Base-by-base conservation (phyloP, 2,113 vertebrate species). In the Synchiropus splendidus region DNA sequence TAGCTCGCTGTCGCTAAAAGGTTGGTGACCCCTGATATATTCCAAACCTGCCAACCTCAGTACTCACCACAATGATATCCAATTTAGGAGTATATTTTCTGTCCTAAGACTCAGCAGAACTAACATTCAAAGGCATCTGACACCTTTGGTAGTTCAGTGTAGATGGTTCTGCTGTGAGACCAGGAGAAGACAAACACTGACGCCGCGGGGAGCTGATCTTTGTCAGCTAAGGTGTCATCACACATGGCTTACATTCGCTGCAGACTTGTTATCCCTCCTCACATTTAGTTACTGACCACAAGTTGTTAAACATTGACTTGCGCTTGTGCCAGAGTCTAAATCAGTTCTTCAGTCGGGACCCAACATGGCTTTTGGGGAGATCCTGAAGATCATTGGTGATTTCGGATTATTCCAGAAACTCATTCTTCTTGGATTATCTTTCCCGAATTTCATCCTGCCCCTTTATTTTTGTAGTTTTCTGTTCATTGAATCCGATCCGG, bases 391-490 rank as follows among this genome's bases (percentile, higher is more conserved):
- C 12, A 45, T 85, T 0, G 89, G 86, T 1, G 86, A 84, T 32
- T 92, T 90, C 36, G 88, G 90, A 42, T 47, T 50, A 1, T 91
- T 92, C 40, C 92, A 96, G 64, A 70, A 84, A 36, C 6, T 62
- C 38, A 43, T 86, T 30, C 51, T 89, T 41, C 31, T 89, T 16
- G 47, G 83, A 6, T 48, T 87, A 0, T 37, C 73, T 33, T 6
- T 87, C 12, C 81, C 82, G 38, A 17, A 71, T 51, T 4, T 72
- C 70, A 36, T 75, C 43, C 12, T 64, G 10, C 36, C 81, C 6
- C 88, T 87, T 59, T 79, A 79, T 36, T 70, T 89, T 48, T 86
- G 88, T 4, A 71, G 73, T 18, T 80, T 93, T 2, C 51, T 89
- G 16, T 92, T 92, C 10, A 79, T 80, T 53, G 73, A 84, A 5